Conservation (phyloP, 2,113 vertebrate genomes). For the Corynorhinus townsendii region DNA sequence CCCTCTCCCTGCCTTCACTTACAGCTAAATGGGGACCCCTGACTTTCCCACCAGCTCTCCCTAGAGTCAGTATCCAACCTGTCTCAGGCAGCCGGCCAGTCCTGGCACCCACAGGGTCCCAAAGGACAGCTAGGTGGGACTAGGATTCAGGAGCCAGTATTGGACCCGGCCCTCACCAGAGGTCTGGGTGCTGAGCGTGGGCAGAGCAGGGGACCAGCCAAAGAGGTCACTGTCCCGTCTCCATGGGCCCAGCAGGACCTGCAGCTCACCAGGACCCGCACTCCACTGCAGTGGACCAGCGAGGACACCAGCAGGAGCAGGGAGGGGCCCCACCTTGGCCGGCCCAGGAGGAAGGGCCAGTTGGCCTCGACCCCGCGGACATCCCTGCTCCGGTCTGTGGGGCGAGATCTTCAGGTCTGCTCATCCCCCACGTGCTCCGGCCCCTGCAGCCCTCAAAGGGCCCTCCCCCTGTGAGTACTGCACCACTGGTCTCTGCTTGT, state of each 20-base stretch:
- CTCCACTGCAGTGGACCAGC: background rate
- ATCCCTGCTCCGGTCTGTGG: background rate
- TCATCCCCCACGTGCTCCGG: background rate
- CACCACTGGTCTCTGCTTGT: background rate
- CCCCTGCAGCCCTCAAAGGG: accelerated
- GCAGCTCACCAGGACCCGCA: background rate
- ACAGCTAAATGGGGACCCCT: background rate
- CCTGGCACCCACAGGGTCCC: background rate
- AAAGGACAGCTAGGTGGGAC: no score
- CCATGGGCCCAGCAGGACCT: background rate
- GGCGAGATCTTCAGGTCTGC: background rate
- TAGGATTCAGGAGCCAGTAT: background rate
- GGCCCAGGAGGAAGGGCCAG: background rate
- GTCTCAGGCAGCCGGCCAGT: background rate
- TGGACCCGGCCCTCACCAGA: background rate
- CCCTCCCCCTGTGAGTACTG: background rate
- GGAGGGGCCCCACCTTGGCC: no score
- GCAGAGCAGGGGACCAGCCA: background rate
- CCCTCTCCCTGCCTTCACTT: background rate
- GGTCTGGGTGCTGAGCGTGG: background rate
- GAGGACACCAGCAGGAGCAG: background rate
- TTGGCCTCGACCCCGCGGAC: background rate
- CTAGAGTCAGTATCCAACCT: background rate
- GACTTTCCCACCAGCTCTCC: background rate
- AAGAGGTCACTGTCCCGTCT: background rate